Evolutionary conservation across 2,797 vertebrate species (phyloP).

Genomic region (Perodicticus potto): DNA sequence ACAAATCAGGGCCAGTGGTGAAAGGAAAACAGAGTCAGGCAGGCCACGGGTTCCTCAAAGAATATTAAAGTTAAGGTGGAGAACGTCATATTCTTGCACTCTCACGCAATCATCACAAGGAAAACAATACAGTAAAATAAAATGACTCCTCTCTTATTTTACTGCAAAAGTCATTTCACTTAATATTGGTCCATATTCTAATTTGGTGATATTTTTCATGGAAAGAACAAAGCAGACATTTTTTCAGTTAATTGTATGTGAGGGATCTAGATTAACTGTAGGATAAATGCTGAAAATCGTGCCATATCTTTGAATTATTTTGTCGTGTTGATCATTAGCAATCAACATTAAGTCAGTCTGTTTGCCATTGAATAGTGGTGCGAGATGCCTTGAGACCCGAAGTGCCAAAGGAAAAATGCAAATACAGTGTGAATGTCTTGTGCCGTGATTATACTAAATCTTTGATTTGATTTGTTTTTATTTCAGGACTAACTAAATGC

Average conservation of each 20-base stretch:
- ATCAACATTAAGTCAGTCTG: not conserved
- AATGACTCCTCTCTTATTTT: not conserved
- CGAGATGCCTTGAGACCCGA: not conserved
- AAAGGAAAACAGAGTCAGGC: not conserved
- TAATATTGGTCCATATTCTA: not conserved
- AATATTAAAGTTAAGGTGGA: not conserved
- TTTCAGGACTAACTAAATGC: slow-evolving; percentile 11
- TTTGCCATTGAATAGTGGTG: not conserved
- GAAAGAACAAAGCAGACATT: not conserved
- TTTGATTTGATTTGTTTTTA: slow-evolving; percentile 41
- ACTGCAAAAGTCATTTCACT: not conserved
- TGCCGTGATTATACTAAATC: not conserved
- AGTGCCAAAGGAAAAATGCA: not conserved
- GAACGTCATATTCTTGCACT: not conserved
- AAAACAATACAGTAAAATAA: not conserved
- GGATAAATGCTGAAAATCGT: not conserved
- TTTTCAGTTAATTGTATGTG: not conserved
- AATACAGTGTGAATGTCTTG: not conserved
- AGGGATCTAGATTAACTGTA: not conserved
- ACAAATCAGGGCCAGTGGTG: not conserved
- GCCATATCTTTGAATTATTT: not conserved
- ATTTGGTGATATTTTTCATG: not conserved
- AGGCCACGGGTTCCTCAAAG: not conserved
- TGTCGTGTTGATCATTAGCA: not conserved
- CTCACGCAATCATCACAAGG: not conserved